Percentiles rank a stretch among this genome's conserved stretches.
Evolutionary conservation across 2,113 vertebrate genomes (phyloP).

Genomic region (Pachycephala philippinensis): DNA sequence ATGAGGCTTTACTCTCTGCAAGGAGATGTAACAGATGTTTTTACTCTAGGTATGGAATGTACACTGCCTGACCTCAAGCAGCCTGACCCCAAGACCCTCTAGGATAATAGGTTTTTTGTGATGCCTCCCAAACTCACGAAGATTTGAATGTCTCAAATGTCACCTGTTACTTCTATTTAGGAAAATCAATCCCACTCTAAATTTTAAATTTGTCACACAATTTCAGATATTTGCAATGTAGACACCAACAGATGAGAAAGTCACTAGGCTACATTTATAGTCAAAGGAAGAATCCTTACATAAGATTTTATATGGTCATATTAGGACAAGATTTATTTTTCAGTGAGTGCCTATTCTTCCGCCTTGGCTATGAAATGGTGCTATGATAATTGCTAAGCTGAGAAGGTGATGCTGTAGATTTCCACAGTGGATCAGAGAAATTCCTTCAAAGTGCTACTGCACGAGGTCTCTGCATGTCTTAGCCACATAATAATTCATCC

Average conservation of each 20-base stretch:
- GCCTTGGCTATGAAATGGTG: neutral
- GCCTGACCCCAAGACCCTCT: neutral
- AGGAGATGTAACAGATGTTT: neutral
- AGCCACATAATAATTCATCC: neutral
- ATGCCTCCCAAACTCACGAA: neutral
- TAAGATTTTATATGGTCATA: neutral
- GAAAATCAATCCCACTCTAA: neutral
- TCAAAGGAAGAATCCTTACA: neutral
- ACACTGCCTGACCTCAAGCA: neutral
- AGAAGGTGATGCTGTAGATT: neutral
- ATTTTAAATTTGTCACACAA: neutral
- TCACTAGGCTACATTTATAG: neutral
- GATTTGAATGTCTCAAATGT: neutral
- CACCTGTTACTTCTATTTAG: neutral
- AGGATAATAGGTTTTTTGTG: neutral
- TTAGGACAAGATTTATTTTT: neutral
- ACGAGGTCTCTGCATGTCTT: neutral
- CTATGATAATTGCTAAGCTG: neutral
- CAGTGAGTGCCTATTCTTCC: neutral
- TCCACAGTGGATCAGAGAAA: neutral
- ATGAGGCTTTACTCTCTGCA: neutral
- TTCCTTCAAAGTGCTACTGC: neutral
- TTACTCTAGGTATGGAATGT: neutral
- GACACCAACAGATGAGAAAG: neutral
- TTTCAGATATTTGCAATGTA: neutral